phyloP scores from a whole-genome alignment of 2,113 vertebrate genomes.

The Marmota monax region DNA sequence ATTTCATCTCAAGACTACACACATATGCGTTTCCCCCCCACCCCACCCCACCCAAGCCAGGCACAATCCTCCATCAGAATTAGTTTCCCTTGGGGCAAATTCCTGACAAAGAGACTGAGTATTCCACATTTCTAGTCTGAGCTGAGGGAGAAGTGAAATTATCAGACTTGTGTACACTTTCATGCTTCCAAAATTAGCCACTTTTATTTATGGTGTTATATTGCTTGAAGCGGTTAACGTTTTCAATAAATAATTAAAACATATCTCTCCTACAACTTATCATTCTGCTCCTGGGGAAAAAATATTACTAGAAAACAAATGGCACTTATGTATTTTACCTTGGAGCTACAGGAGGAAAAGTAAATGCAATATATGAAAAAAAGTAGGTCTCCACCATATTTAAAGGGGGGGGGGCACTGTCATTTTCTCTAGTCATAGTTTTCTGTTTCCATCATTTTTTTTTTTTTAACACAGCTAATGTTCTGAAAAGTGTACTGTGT shows the following conservation, averaged over 20 bases:
- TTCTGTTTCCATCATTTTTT: not conserved
- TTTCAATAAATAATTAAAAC: constrained; percentile 75
- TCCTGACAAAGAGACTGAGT: not conserved
- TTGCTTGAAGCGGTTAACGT: constrained; percentile 56
- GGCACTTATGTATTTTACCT: constrained; percentile 10
- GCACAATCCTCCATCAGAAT: not conserved
- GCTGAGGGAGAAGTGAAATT: not conserved
- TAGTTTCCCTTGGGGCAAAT: not conserved
- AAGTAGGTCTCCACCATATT: not conserved
- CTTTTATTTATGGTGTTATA: constrained; percentile 49
- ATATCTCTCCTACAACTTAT: constrained; percentile 34
- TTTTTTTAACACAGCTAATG: not conserved
- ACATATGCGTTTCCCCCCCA: not conserved
- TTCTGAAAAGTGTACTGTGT: not conserved
- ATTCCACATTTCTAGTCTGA: not conserved
- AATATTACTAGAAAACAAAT: not conserved
- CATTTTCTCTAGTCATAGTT: not conserved
- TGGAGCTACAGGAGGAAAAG: not conserved
- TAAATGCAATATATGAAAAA: not conserved
- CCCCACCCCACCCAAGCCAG: not conserved
- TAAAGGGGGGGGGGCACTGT: not conserved
- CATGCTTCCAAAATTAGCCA: constrained; percentile 47
- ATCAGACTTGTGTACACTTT: not conserved
- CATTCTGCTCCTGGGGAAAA: constrained; percentile 25
- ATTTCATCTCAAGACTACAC: not conserved